Evolutionary conservation across 2,797 vertebrate species (phyloP).

Genomic region (Masticophis lateralis): DNA sequence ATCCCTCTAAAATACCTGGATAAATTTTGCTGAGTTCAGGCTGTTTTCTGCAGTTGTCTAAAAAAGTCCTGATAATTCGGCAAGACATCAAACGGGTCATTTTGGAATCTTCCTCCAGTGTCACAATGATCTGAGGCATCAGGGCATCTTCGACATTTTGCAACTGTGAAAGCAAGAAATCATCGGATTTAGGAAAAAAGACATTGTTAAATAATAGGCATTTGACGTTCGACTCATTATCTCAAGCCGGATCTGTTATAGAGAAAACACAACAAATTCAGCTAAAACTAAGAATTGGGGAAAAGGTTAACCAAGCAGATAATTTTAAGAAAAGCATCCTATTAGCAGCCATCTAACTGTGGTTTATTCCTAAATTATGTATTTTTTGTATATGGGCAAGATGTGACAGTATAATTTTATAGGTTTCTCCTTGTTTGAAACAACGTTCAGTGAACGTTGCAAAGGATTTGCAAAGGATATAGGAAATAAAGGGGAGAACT

Average conservation of each 20-base stretch:
- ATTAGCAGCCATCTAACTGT: background rate
- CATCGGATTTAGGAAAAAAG: background rate
- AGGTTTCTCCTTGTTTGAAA: background rate
- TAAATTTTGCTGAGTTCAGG: constrained; percentile 82
- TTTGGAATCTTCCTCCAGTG: constrained; percentile 87
- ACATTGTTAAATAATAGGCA: background rate
- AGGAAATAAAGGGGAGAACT: background rate
- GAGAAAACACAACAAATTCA: background rate
- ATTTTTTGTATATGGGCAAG: background rate
- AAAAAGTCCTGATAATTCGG: constrained; percentile 72
- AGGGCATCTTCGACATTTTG: constrained; percentile 72
- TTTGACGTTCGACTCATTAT: background rate
- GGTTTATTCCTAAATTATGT: background rate
- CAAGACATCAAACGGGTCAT: constrained; percentile 82
- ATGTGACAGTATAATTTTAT: background rate
- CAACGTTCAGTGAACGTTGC: too few species aligned
- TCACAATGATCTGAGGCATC: constrained; percentile 74
- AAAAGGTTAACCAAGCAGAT: background rate
- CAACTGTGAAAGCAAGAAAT: constrained; percentile 74
- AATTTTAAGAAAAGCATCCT: background rate
- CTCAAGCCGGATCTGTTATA: background rate
- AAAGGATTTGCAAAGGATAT: background rate
- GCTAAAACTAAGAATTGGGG: background rate
- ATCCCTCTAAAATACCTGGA: constrained; percentile 73
- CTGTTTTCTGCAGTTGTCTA: constrained; percentile 67